These are phyloP conservation scores for Manis pentadactyla DNA, from an alignment of 2,797 vertebrate genomes.

Conservation along the genomic window DNA sequence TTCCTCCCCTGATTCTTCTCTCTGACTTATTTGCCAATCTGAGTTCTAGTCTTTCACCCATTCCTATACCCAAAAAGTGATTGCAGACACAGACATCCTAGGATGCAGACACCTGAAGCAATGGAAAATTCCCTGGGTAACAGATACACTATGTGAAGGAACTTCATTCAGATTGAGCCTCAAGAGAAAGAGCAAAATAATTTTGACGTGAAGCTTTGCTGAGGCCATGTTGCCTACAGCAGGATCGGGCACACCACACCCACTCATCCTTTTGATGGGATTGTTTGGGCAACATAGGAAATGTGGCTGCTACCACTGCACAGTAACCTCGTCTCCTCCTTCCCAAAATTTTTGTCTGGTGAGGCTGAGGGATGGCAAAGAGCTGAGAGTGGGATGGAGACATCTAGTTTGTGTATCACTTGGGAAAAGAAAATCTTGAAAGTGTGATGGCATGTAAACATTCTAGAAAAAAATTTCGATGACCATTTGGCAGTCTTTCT, in stretches of 20 bases:
- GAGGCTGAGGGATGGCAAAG: not conserved
- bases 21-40: not conserved
- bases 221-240: not conserved
- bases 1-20: not conserved
- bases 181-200: not conserved
- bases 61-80: not conserved
- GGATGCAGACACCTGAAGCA: not conserved
- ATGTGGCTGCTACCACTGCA: not conserved
- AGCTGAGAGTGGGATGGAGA: not conserved
- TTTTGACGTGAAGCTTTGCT: not conserved
- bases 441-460: not conserved
- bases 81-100: not conserved
- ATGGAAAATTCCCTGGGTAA: not conserved
- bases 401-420: not conserved
- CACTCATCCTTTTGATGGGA: not conserved
- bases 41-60: not conserved
- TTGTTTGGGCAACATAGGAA: not conserved
- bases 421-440: not conserved
- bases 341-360: not conserved
- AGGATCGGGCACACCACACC: not conserved
- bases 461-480: not conserved
- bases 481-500: not conserved
- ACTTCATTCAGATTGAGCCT: not conserved
- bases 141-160: not conserved
- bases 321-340: not conserved